Base-by-base conservation (phyloP, 2,797 vertebrate species). In the Brotula barbata region DNA sequence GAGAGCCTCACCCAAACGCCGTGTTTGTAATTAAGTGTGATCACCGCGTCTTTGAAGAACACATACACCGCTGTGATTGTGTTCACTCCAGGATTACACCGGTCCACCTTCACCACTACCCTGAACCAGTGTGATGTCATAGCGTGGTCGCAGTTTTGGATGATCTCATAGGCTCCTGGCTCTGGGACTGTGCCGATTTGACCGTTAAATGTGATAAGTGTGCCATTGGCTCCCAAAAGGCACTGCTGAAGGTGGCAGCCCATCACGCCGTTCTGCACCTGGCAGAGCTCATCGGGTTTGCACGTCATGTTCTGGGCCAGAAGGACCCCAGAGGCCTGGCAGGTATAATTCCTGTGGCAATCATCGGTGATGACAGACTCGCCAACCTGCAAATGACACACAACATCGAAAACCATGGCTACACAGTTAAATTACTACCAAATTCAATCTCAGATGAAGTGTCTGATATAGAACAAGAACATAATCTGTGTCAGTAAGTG, bases 91-190 rank as follows among this genome's bases (percentile, higher is more conserved):
- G 33, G 73, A 28, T 64, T 58, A 13, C 86, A 90, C 39, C 58
- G 67, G 1, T 82, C 45, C 7, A 93, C 25, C 3, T 75, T 58
- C 36, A 41, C 87, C 3, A 69, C 71, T 23, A 92, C 84, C 0
- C 70, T 81, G 77, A 92, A 93, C 68, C 87, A 82, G 13, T 77
- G 72, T 0, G 44, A 49, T 1, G 57, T 62, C 1, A 17, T 0
- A 4, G 65, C 49, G 0, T 7, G 62, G 2, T 34, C 14, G 41
- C 84, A 85, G 13, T 20, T 58, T 33, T 74, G 53, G 33, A 81
- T 58, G 2, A 87, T 19, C 34, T 89, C 89, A 55, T 92, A 94
- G 0, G 80, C 0, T 51, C 93, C 93, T 0, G 77, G 87, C 0
- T 83, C 85, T 58, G 88, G 85, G 73, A 94, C 83, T 50, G 76